A percentile compares a stretch with the other conserved stretches of the same genome.
phyloP scores from a whole-genome alignment of 2,797 vertebrate genomes.

The Semotilus atromaculatus region DNA sequence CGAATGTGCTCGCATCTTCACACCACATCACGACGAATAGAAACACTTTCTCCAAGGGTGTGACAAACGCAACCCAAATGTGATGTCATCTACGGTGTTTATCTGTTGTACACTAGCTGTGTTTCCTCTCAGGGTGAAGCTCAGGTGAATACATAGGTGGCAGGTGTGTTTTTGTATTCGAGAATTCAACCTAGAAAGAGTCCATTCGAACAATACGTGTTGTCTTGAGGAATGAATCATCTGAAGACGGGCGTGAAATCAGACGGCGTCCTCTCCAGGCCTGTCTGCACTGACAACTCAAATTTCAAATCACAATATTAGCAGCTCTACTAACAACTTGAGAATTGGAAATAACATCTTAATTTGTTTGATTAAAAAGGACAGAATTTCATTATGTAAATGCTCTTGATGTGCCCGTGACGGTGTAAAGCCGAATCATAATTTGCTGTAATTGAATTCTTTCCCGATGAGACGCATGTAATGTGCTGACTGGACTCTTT shows the following conservation, averaged over 20 bases:
- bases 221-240: constrained; percentile 30
- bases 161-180: constrained; percentile 30
- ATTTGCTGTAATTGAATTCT: constrained; percentile 60
- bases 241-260: not conserved
- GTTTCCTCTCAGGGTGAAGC: constrained; percentile 18
- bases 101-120: constrained; percentile 25
- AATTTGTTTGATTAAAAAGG: constrained; percentile 60
- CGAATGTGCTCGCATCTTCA: constrained; percentile 48
- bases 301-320: constrained; percentile 26
- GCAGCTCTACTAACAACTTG: constrained; percentile 11
- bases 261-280: not conserved
- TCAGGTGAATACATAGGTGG: not conserved
- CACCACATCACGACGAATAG: constrained; percentile 42
- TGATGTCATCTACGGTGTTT: constrained; percentile 43
- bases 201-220: constrained; percentile 55
- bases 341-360: constrained; percentile 52
- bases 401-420: constrained; percentile 52
- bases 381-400: constrained; percentile 61
- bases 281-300: constrained; percentile 9
- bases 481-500: constrained; percentile 71
- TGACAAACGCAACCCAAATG: constrained; percentile 24
- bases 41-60: constrained; percentile 22
- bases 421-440: constrained; percentile 57
- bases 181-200: constrained; percentile 62
- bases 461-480: constrained; percentile 59